A percentile compares a stretch with the other conserved stretches of the same genome.
phyloP scores from a whole-genome alignment of 2,888 invertebrate genomes.

The Hyppa rectilinea region DNA sequence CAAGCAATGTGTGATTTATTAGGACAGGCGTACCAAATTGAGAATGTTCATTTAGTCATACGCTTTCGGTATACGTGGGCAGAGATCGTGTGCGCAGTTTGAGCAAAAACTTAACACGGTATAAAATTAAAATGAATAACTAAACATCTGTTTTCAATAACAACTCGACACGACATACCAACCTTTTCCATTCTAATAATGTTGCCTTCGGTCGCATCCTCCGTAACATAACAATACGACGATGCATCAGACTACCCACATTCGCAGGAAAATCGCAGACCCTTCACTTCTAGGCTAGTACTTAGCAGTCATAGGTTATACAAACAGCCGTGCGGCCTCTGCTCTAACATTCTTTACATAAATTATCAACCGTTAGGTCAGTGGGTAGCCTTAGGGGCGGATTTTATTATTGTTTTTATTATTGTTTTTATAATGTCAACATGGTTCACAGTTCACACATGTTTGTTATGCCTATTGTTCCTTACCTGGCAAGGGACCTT shows the following conservation, averaged over 20 bases:
- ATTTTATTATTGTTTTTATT: conserved; percentile 39
- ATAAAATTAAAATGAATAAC: conserved; percentile 9
- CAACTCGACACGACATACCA: not conserved
- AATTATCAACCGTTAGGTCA: conserved; percentile 61
- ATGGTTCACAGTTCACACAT: conserved; percentile 32
- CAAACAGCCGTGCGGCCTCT: conserved; percentile 55
- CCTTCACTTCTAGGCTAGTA: conserved; percentile 61
- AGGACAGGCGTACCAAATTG: conserved; percentile 50
- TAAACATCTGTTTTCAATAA: conserved; percentile 28
- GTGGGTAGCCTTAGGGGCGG: no score
- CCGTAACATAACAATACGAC: conserved; percentile 19
- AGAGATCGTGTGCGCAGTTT: conserved; percentile 14
- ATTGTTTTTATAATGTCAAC: conserved; percentile 49
- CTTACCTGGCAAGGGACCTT: conserved; percentile 81
- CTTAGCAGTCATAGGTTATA: conserved; percentile 55
- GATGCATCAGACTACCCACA: conserved; percentile 42
- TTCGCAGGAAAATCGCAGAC: conserved; percentile 49
- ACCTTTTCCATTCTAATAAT: conserved; percentile 4
- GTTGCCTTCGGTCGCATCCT: conserved; percentile 21
- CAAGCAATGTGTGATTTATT: conserved; percentile 39
- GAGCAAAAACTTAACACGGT: conserved; percentile 24
- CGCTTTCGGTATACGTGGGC: conserved; percentile 44
- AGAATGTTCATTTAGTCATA: conserved; percentile 54
- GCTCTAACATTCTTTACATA: conserved; percentile 65
- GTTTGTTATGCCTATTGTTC: conserved; percentile 33